Conservation (phyloP, 2,113 vertebrate species). For the Phyllostomus discolor region DNA sequence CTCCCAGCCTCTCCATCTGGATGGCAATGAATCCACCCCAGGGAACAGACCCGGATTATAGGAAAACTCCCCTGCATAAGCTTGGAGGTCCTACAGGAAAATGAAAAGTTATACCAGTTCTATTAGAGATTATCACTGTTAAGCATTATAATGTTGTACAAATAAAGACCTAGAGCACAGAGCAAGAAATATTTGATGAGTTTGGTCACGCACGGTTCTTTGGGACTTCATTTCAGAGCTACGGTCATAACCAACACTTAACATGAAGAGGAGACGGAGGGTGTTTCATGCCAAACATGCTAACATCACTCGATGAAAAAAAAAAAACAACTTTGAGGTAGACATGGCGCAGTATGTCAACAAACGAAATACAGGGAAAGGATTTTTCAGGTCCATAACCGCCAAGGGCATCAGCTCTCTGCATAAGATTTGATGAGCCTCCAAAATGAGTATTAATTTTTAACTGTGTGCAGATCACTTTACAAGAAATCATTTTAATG, state of each 20-base stretch:
- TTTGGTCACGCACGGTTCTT: neutral
- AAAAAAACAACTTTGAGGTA: neutral
- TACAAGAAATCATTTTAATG: neutral
- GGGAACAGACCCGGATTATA: neutral
- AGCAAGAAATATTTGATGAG: neutral
- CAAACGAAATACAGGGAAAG: neutral
- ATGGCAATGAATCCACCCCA: neutral
- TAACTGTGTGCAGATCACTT: neutral
- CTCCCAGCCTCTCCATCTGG: neutral
- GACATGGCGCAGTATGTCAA: neutral
- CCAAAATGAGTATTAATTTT: neutral
- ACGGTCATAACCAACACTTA: neutral
- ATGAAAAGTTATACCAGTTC: neutral
- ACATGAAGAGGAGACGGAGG: neutral
- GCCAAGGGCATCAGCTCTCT: neutral
- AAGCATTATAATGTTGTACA: neutral
- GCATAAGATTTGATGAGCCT: neutral
- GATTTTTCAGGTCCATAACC: neutral
- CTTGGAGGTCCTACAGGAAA: too few relatives aligned
- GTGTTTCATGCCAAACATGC: neutral
- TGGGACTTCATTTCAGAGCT: neutral
- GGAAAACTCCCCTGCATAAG: neutral
- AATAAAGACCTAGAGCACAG: neutral
- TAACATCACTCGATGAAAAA: neutral
- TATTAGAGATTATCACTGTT: neutral